Conservation (phyloP, 2,797 vertebrate genomes). For the Spinus pinus region DNA sequence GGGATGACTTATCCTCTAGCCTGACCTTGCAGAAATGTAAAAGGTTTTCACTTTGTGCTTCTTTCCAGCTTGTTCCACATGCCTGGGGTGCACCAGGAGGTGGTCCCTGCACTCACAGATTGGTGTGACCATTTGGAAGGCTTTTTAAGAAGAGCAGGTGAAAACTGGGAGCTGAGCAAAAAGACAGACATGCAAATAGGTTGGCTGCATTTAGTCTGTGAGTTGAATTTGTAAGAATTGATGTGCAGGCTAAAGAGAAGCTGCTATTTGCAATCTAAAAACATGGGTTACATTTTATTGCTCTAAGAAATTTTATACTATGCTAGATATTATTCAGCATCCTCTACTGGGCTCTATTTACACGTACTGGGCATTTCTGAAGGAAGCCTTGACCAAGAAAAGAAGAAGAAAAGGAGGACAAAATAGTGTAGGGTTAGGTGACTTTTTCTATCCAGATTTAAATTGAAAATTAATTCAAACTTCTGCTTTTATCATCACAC, state of each 20-base stretch:
- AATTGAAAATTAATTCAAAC: background rate
- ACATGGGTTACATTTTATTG: background rate
- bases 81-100: background rate
- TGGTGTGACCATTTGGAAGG: background rate
- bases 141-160: background rate
- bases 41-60: background rate
- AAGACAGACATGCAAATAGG: background rate
- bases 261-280: background rate
- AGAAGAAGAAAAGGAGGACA: background rate
- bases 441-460: background rate
- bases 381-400: background rate
- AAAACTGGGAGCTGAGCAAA: background rate
- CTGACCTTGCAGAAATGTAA: background rate
- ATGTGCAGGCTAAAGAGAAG: background rate
- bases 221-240: background rate
- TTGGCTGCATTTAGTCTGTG: background rate
- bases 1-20: background rate
- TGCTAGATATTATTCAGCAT: background rate
- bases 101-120: background rate
- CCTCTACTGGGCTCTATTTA: background rate
- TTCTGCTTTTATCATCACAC: background rate
- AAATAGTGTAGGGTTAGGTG: fast-evolving
- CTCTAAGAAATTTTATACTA: background rate
- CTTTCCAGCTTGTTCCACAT: conserved; percentile 1
- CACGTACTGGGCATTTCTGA: background rate